Evolutionary conservation across 2,113 vertebrate genomes (phyloP).

Genomic region (Acinonyx jubatus): DNA sequence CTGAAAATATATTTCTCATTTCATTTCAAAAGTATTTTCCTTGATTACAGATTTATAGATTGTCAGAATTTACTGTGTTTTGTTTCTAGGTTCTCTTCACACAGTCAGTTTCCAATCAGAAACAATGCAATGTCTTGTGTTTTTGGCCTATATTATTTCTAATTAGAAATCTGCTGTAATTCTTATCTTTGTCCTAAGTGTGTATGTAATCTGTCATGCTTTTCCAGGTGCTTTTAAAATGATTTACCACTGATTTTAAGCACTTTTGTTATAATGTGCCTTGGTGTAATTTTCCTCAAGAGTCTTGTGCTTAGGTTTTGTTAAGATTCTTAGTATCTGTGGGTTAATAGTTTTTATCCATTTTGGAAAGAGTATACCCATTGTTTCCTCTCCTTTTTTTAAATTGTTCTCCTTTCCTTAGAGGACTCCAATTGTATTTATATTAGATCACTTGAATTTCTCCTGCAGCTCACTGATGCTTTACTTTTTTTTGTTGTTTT

Average conservation of each 20-base stretch:
- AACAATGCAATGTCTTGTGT: neutral
- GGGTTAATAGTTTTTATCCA: neutral
- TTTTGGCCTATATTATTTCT: neutral
- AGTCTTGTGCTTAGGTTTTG: neutral
- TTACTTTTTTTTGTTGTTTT: neutral
- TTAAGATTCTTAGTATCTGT: neutral
- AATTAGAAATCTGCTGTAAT: neutral
- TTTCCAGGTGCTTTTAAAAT: neutral
- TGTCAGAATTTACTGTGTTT: neutral
- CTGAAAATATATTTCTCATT: neutral
- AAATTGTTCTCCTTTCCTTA: neutral
- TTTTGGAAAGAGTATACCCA: neutral
- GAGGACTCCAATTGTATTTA: neutral
- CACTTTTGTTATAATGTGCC: neutral
- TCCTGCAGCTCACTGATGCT: neutral
- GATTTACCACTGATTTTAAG: neutral
- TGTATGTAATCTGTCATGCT: neutral
- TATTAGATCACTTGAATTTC: neutral
- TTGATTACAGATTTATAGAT: neutral
- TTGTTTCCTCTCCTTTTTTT: neutral
- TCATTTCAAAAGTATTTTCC: constrained; percentile 37
- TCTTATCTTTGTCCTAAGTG: neutral
- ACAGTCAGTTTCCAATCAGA: neutral
- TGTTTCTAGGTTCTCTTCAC: neutral
- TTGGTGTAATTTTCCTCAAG: neutral